These are phyloP conservation scores for Adineta ricciae DNA, from an alignment of 2,888 invertebrate genomes.

Conservation along the genomic window DNA sequence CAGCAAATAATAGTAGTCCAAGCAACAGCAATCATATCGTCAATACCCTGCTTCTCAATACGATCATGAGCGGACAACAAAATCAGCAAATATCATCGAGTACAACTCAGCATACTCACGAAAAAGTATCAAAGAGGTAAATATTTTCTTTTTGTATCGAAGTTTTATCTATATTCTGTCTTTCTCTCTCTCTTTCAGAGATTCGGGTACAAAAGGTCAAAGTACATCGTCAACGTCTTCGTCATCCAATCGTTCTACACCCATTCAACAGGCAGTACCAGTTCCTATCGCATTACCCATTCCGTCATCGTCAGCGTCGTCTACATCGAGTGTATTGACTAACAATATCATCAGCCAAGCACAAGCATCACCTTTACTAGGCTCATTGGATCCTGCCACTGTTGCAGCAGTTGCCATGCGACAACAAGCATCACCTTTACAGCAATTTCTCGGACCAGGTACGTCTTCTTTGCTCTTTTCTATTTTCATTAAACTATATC, in stretches of 20 bases:
- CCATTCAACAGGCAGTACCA: neutral
- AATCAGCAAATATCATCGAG: neutral
- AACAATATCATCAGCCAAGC: neutral
- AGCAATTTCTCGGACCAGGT: constrained; percentile 16
- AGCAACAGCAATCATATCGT: neutral
- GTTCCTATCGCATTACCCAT: neutral
- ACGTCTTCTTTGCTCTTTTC: neutral
- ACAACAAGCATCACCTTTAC: constrained; percentile 10
- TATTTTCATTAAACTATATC: neutral
- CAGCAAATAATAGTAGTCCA: neutral
- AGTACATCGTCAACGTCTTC: neutral
- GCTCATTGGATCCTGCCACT: neutral
- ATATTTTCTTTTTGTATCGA: neutral
- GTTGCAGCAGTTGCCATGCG: neutral
- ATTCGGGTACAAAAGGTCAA: neutral
- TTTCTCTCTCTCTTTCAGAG: neutral
- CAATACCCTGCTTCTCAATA: neutral
- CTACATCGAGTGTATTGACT: neutral
- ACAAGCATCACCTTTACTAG: neutral
- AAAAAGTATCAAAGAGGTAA: neutral
- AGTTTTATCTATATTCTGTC: too few species aligned
- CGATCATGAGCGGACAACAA: neutral
- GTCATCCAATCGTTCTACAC: neutral
- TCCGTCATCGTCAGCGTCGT: neutral
- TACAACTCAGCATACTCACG: neutral